These are phyloP conservation scores for Gnatocerus cornutus DNA, from an alignment of 2,888 invertebrate species.

Conservation along the genomic window DNA sequence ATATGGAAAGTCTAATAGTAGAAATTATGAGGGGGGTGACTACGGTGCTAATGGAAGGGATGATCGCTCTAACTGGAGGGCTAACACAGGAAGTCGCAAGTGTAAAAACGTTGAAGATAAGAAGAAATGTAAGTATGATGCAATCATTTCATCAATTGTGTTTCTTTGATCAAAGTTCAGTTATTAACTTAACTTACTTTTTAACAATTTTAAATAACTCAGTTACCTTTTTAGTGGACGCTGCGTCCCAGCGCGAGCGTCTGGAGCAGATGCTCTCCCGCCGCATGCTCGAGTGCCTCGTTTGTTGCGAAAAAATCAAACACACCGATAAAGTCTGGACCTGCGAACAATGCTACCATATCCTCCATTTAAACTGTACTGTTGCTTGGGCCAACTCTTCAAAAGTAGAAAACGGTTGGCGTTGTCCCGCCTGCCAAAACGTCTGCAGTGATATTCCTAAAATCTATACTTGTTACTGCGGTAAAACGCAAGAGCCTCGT, in stretches of 20 bases:
- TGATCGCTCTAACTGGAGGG: conserved; percentile 42
- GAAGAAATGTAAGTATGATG: conserved; percentile 36
- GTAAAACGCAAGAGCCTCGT: conserved; percentile 83
- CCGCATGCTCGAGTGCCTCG: conserved; percentile 91
- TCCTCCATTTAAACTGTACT: conserved; percentile 92
- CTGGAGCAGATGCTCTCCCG: conserved; percentile 88
- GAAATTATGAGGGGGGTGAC: conserved; percentile 23
- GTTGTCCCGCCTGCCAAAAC: conserved; percentile 97
- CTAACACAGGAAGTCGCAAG: conserved; percentile 48
- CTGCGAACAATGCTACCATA: conserved; percentile 92
- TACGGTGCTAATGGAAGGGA: conserved; percentile 47
- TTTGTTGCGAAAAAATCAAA: conserved; percentile 92
- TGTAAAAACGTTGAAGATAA: conserved; percentile 5
- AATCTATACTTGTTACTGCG: conserved; percentile 94
- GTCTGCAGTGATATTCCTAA: conserved; percentile 82
- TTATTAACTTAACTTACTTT: too few species aligned
- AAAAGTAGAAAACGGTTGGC: conserved; percentile 86
- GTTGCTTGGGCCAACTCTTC: conserved; percentile 94
- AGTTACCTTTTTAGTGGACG: conserved; percentile 68
- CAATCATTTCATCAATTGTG: too few species aligned
- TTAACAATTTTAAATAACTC: too few species aligned
- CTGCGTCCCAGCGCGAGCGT: conserved; percentile 86
- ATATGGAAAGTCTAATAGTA: conserved; percentile 38
- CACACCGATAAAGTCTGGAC: conserved; percentile 91
- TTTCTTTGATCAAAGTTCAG: too few species aligned